Conservation (phyloP, 2,113 vertebrate species). For the Salvelinus sp. region DNA sequence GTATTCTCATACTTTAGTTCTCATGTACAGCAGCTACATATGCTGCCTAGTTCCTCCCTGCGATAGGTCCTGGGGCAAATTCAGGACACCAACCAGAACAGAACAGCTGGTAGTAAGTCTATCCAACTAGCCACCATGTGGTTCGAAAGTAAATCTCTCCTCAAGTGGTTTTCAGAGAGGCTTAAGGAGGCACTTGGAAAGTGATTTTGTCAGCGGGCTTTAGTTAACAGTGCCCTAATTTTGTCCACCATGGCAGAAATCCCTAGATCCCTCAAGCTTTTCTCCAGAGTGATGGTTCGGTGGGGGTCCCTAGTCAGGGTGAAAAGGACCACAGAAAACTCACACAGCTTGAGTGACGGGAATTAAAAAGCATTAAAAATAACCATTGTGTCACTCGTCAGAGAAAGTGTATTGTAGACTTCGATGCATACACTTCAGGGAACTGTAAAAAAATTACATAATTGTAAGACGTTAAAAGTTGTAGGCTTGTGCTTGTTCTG, state of each 20-base stretch:
- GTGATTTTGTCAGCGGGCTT: slow-evolving; percentile 28
- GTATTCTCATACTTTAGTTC: no score
- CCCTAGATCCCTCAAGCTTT: not conserved
- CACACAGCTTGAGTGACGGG: slow-evolving; percentile 14
- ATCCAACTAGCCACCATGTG: slow-evolving; percentile 39
- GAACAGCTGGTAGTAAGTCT: slow-evolving; percentile 38
- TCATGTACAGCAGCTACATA: no score
- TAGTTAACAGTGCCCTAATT: slow-evolving; percentile 49
- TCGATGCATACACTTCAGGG: no score
- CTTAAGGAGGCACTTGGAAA: slow-evolving; percentile 46
- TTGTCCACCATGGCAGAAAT: slow-evolving; percentile 19
- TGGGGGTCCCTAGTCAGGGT: slow-evolving; percentile 15
- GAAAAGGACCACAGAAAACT: slow-evolving; percentile 9
- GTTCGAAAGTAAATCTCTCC: slow-evolving; percentile 10
- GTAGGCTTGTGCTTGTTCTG: no score
- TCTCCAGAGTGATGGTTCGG: slow-evolving; percentile 17
- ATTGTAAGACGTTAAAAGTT: no score
- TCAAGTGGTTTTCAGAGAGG: slow-evolving; percentile 40
- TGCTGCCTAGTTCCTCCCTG: no score
- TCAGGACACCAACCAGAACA: slow-evolving; percentile 10
- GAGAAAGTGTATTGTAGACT: no score
- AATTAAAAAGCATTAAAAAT: slow-evolving; percentile 15
- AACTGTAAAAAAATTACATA: no score
- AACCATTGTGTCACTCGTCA: no score
- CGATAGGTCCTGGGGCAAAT: slow-evolving; percentile 20